Conservation (phyloP, 1,140 invertebrate species). For the Sinonovacula constricta region DNA sequence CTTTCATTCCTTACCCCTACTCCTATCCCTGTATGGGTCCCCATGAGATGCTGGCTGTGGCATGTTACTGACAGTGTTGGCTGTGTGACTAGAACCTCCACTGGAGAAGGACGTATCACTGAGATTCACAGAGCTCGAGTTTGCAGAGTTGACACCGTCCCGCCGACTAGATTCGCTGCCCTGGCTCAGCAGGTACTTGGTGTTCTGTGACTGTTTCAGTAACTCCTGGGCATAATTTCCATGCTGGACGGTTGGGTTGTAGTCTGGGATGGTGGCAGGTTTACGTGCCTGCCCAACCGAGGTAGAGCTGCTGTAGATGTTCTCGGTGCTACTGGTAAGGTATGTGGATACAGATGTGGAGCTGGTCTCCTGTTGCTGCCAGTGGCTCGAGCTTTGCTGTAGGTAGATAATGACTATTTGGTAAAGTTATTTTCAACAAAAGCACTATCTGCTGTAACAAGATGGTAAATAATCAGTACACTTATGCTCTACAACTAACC, state of each 20-base stretch:
- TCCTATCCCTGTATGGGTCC: constrained; percentile 21
- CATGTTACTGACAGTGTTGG: too few species aligned
- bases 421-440: too few species aligned
- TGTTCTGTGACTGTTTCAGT: constrained; percentile 74
- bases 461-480: too few species aligned
- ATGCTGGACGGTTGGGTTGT: constrained; percentile 57
- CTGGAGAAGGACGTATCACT: constrained; percentile 72
- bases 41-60: constrained; percentile 26
- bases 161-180: constrained; percentile 53
- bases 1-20: constrained; percentile 20
- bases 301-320: constrained; percentile 52
- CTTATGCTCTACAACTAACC: too few species aligned
- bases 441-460: too few species aligned
- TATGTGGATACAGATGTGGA: constrained; percentile 41
- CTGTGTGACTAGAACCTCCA: constrained; percentile 59
- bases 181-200: constrained; percentile 72
- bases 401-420: too few species aligned
- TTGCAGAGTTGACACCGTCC: constrained; percentile 37
- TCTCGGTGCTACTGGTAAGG: constrained; percentile 54
- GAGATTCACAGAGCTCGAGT: constrained; percentile 63
- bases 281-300: constrained; percentile 17
- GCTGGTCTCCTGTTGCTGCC: constrained; percentile 38
- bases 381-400: too few species aligned
- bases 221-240: constrained; percentile 73
- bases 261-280: constrained; percentile 1